phyloP scores from a whole-genome alignment of 2,888 invertebrate genomes.

The Leptinotarsa peninsularis region DNA sequence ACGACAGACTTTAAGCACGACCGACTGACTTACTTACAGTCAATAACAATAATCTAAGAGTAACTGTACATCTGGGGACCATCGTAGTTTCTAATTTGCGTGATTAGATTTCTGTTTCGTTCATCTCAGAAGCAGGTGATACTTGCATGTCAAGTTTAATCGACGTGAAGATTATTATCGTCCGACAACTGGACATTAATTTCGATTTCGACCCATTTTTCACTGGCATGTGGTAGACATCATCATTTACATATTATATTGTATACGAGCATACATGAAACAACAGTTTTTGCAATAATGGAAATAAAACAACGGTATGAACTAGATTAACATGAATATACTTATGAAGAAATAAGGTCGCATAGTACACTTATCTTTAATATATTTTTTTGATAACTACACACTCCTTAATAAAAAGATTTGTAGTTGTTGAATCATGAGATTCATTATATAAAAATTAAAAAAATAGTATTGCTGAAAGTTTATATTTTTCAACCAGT shows the following conservation, averaged over 20 bases:
- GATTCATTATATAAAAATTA: too few relatives aligned
- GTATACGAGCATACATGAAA: not conserved
- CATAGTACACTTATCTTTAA: too few relatives aligned
- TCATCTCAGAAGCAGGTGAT: constrained; percentile 14
- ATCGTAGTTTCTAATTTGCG: constrained; percentile 27
- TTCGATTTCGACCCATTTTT: constrained; percentile 10
- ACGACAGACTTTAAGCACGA: constrained; percentile 10
- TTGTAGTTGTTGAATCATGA: too few relatives aligned
- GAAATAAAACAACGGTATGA: too few relatives aligned
- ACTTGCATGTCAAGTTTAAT: not conserved
- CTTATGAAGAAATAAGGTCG: too few relatives aligned
- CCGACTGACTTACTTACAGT: constrained; percentile 34
- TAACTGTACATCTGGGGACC: constrained; percentile 24
- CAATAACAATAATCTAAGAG: constrained; percentile 26
- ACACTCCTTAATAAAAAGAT: too few relatives aligned
- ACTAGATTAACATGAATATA: too few relatives aligned
- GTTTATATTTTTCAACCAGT: too few relatives aligned
- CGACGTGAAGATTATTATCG: constrained; percentile 4
- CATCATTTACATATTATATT: not conserved
- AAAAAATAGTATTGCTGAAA: too few relatives aligned
- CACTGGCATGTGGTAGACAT: not conserved
- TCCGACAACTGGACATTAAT: constrained; percentile 10
- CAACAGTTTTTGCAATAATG: not conserved
- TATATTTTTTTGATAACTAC: too few relatives aligned
- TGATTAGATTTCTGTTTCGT: constrained; percentile 8